These are phyloP conservation scores for Diadema setosum DNA, from an alignment of 35 echinoderm and acorn worm genomes.

Conservation along the genomic window DNA sequence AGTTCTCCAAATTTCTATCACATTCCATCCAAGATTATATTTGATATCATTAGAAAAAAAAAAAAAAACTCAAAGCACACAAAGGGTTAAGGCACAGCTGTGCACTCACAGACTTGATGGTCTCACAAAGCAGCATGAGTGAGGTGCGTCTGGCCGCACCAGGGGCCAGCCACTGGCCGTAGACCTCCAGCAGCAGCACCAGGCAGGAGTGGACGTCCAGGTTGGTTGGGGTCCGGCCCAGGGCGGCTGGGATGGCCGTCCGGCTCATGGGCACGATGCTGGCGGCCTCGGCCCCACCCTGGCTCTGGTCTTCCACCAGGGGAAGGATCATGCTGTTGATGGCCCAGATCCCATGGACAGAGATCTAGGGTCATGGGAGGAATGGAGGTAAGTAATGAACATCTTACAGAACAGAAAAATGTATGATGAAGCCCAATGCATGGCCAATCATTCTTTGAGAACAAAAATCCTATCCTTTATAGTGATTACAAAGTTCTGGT, in stretches of 20 bases:
- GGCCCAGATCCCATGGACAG: constrained; percentile 94
- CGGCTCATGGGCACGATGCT: constrained; percentile 4
- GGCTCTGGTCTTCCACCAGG: constrained; percentile 59
- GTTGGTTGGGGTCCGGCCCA: constrained; percentile 38
- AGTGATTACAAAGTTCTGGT: too few relatives aligned
- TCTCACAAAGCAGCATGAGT: constrained; percentile 98
- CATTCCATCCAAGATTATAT: too few relatives aligned
- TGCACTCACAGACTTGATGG: constrained; percentile 97
- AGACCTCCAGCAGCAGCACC: constrained; percentile 88
- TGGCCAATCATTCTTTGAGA: too few relatives aligned
- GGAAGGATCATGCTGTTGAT: constrained; percentile 82
- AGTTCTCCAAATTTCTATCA: too few relatives aligned
- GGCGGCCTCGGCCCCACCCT: not conserved
- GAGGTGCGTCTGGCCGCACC: constrained; percentile 70
- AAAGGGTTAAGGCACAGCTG: too few relatives aligned
- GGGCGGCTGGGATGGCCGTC: not conserved
- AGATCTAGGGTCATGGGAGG: constrained; percentile 33
- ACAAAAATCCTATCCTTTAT: too few relatives aligned
- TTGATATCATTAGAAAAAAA: too few relatives aligned
- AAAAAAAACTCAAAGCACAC: too few relatives aligned
- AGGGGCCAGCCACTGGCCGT: constrained; percentile 79
- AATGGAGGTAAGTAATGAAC: too few relatives aligned
- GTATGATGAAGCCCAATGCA: too few relatives aligned
- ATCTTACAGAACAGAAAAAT: too few relatives aligned
- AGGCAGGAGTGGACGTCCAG: constrained; percentile 98